Base-by-base conservation (phyloP, 1,140 invertebrate species). In the Sycobia sp. region DNA sequence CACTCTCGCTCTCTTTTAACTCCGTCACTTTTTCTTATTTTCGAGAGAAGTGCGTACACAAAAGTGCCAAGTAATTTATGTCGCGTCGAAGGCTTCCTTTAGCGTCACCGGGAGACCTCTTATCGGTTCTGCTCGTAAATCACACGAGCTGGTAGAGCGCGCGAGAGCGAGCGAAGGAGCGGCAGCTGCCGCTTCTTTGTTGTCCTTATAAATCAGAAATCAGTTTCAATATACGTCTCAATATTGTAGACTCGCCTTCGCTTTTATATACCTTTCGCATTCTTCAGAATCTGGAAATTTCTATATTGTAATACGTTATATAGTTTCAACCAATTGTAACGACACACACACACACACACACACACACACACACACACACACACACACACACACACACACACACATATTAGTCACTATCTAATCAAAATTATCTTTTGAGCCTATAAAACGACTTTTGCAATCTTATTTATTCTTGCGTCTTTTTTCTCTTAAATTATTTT, bases 101-200 rank as follows among this genome's bases (percentile, higher is more conserved):
- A 60, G 53, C 56, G 49, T 55, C 57, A 47, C 39, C 58, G 43
- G 50, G 55, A 62, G 65, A 41, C 51, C 65, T 57, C 65, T 71
- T 62, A 71, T 69, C 70, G 68, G 68, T 62, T 66, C 58, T 65
- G 62, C 49, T 62, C 60, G 58, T 71, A 69, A 71, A 71, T 68
- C 68, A 69, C 62, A 67, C 34, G 11, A 23, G 29, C 58, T 14
- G 29, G 29, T 32, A 7, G 11, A 32, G 29, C 38, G 49, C 25
- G 38, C 29, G 60, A 49, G 64, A 23, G 18, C 39, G 32, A 47
- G 58, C 59, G n/a, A n/a, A n/a, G n/a, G n/a, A n/a, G n/a, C n/a
- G n/a, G n/a, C n/a, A n/a, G n/a, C n/a, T 36, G 49, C 59, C 54
- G 49, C 59, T 47, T 65, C 62, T 60, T 62, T 58, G 67, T 67